phyloP scores from a whole-genome alignment of 2,797 vertebrate genomes.

The Hydrophis major region DNA sequence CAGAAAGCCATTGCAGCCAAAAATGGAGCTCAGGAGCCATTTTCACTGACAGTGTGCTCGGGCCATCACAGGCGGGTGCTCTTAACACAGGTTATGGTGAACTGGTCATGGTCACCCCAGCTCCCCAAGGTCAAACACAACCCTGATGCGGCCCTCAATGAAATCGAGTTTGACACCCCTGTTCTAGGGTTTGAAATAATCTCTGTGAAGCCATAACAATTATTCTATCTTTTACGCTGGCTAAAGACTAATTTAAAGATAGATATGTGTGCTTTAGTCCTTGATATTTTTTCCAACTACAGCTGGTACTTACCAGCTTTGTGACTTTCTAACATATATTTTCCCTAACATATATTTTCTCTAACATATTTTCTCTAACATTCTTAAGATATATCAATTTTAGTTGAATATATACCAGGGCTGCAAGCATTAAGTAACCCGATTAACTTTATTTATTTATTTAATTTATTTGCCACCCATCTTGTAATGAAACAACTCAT shows the following conservation, averaged over 20 bases:
- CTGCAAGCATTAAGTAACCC: not conserved
- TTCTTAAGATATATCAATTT: not conserved
- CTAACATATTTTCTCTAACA: not conserved
- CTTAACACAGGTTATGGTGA: too few relatives aligned
- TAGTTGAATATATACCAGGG: not conserved
- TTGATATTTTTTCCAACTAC: constrained; percentile 48
- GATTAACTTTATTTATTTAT: not conserved
- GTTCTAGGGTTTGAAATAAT: constrained; percentile 61
- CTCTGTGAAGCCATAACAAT: constrained; percentile 67
- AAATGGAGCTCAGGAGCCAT: too few relatives aligned
- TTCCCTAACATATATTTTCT: not conserved
- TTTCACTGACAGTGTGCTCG: too few relatives aligned
- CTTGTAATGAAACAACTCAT: not conserved
- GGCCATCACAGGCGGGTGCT: too few relatives aligned
- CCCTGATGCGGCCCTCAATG: too few relatives aligned
- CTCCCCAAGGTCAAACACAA: too few relatives aligned
- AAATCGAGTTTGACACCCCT: too few relatives aligned
- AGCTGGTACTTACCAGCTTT: constrained; percentile 57
- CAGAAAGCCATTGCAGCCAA: too few relatives aligned
- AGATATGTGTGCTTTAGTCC: constrained; percentile 56
- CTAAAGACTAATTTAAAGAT: constrained; percentile 73
- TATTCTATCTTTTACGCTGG: constrained; percentile 62
- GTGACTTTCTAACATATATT: not conserved
- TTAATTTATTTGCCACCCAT: not conserved
- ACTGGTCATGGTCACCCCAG: too few relatives aligned